These are phyloP conservation scores for Amblyraja radiata DNA, from an alignment of 2,797 vertebrate species.

Conservation along the genomic window DNA sequence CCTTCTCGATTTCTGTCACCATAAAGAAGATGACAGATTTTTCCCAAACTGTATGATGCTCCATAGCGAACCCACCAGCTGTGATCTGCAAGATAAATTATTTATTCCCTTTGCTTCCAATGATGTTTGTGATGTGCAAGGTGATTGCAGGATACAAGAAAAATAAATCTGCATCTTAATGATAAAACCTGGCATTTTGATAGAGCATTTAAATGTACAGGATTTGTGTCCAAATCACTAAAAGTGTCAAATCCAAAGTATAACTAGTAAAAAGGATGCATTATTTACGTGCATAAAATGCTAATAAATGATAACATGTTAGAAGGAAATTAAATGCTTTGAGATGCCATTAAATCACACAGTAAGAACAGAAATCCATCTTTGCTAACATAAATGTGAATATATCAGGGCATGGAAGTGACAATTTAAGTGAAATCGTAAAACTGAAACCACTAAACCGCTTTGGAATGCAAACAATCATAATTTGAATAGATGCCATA, in stretches of 20 bases:
- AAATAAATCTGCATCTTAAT: neutral
- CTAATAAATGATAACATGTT: neutral
- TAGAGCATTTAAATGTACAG: neutral
- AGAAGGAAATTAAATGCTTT: neutral
- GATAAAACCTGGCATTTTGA: neutral
- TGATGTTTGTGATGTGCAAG: neutral
- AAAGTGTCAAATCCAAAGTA: neutral
- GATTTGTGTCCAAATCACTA: neutral
- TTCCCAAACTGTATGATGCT: slow-evolving; percentile 50
- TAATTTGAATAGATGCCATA: neutral
- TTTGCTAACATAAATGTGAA: neutral
- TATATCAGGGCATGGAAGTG: neutral
- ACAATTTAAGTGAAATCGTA: neutral
- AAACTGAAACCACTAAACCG: neutral
- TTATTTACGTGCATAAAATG: neutral
- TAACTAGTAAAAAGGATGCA: neutral
- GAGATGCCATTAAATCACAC: neutral
- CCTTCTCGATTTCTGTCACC: slow-evolving; percentile 47
- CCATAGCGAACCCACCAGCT: slow-evolving; percentile 50
- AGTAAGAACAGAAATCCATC: neutral
- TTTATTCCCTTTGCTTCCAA: too few relatives aligned
- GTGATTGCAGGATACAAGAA: too few relatives aligned
- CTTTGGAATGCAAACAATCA: neutral
- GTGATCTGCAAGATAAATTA: slow-evolving; percentile 46
- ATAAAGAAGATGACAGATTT: slow-evolving; percentile 47